Percentiles rank a stretch among this genome's conserved stretches.
phyloP scores from a whole-genome alignment of 2,113 vertebrate species.

The Patagioenas fasciata region DNA sequence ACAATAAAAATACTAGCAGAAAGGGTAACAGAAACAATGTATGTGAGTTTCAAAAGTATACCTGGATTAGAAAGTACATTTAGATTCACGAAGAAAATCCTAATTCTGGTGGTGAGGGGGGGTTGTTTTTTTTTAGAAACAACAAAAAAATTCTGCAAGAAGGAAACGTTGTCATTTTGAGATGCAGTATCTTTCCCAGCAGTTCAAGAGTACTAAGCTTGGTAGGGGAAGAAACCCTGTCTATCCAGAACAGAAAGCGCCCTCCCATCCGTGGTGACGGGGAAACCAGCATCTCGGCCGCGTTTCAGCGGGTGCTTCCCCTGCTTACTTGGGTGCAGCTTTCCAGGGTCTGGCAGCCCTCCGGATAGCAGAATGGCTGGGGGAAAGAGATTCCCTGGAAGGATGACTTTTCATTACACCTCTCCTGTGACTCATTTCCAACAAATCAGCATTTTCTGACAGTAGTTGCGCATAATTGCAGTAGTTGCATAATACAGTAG shows the following conservation, averaged over 20 bases:
- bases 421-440: neutral
- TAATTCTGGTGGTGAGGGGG: accelerated
- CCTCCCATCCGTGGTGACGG: accelerated
- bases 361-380: neutral
- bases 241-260: neutral
- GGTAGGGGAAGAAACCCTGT: neutral
- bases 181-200: neutral
- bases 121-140: neutral
- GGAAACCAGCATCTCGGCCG: neutral
- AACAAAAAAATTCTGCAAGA: neutral
- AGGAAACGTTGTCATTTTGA: neutral
- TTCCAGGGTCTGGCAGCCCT: neutral
- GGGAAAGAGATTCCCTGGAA: neutral
- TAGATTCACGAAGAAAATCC: neutral
- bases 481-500: neutral
- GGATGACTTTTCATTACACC: neutral
- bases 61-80: neutral
- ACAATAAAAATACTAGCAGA: neutral
- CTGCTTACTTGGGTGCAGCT: neutral
- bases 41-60: neutral
- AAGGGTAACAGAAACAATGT: neutral
- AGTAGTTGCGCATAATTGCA: neutral
- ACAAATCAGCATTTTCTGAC: neutral
- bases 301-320: accelerated
- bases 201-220: neutral